Base-by-base conservation (phyloP, 1,140 invertebrate genomes). In the Diorhabda carinulata region DNA sequence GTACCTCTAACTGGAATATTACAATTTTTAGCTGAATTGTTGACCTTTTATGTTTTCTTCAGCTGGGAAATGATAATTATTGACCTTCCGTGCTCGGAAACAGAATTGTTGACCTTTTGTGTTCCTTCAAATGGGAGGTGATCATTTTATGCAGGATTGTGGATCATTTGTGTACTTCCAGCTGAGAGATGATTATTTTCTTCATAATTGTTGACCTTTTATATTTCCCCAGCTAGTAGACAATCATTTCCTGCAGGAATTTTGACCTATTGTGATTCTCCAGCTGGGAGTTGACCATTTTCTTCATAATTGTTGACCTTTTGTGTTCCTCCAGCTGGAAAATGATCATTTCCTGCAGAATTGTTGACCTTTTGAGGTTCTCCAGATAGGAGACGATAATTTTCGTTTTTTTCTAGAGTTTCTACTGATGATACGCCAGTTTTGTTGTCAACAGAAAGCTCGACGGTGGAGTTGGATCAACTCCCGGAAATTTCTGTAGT, bases 361-460 rank as follows among this genome's bases (percentile, higher is more conserved):
- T 25, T 1, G 25, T 25, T 25, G 25, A 25, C 25, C 25, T 25
- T 1, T 25, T 25, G 2, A 25, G 25, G 25, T 25, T 25, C 25
- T 25, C 25, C 25, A 25, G 25, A 25, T 25, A 43, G 7, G 9
- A 60, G 8, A 45, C 10, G 10, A 3, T 63, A 56, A 52, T 7
- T 6, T 64, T n/a, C 25, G 25, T 67, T 64, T 63, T 65, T 61
- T 73, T 67, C 44, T 47, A 75, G 74, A 41, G 63, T 71, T 52
- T 71, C 70, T 64, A 73, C 61, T 45, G 72, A 74, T 69, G 75
- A 72, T 52, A 70, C 75, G 72, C 84, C 86, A 59, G 85, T 89
- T 10, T 83, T 89, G 42, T 82, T 90, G 70, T 88, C 87, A 5
- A 76, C 86, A 47, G 89, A 90, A 70, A 86, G 86, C 56, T 85